Evolutionary conservation across 2,888 invertebrate genomes (phyloP), one percentile per base, ranked within the genome.

Genomic region (Leptura quadrifasciata): DNA sequence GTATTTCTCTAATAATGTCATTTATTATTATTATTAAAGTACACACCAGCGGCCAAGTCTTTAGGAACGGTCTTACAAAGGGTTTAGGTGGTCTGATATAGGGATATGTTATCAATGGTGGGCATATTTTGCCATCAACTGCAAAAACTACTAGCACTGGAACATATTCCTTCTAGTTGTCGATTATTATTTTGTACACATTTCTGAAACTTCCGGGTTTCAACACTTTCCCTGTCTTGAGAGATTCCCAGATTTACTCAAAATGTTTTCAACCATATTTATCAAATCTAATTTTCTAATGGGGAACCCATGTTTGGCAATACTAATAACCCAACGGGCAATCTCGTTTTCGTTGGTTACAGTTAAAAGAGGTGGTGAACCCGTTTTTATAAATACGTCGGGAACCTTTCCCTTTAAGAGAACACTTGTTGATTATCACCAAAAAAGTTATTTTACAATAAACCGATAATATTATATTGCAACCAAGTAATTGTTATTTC

Each of bases 121-220:
- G 75, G 57, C 58, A 75, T 52, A 79, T 68, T 69, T 63, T 76
- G 65, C 75, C 71, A n/a, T 21, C 35, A 12, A 31, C 63, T 24
- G 18, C 55, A 55, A 85, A 82, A 8, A 76, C 77, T 9, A 83
- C 60, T 6, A 85, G 60, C 0, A 85, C 85, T 0, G 85, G 85
- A n/a, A 85, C 3, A 31, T 75, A 82, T n/a, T 82, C 84, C 78
- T 85, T 86, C 74, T 85, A 84, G 18, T 82, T 83, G 2, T 79
- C 75, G n/a, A 24, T 64, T 72, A 82, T 81, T 52, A 86, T 76
- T 65, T 80, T 21, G 74, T 84, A 81, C 8, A 82, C 24, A 75
- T 85, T 83, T 73, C 77, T 82, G 0, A 9, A 76, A 0, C 76
- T 74, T 52, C 67, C 72, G 10, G 76, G 78, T 12, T 18, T 76